Conservation (phyloP, 2,888 invertebrate species). For the Andrena dorsata region DNA sequence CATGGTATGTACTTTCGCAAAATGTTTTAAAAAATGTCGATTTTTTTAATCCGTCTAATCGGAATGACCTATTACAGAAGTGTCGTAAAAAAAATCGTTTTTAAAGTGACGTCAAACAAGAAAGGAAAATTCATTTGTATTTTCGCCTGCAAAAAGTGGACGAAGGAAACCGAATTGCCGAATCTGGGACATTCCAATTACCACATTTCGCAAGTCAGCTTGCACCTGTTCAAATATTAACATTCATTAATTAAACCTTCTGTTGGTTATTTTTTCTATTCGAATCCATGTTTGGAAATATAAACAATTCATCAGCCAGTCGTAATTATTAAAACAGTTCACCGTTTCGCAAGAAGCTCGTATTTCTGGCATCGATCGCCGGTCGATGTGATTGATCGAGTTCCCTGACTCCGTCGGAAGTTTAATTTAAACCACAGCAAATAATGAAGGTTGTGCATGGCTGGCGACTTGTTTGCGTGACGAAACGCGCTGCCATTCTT, state of each 20-base stretch:
- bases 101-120: too few relatives aligned
- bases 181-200: too few relatives aligned
- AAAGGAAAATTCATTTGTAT: too few relatives aligned
- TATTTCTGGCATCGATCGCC: neutral
- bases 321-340: neutral
- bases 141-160: too few relatives aligned
- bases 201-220: too few relatives aligned
- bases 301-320: neutral
- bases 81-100: too few relatives aligned
- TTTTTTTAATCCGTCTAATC: too few relatives aligned
- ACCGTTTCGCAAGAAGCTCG: neutral
- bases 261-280: neutral
- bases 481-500: neutral
- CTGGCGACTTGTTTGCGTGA: neutral
- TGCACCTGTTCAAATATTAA: neutral
- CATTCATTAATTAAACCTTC: neutral
- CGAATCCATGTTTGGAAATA: neutral
- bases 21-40: too few relatives aligned
- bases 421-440: neutral
- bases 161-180: too few relatives aligned
- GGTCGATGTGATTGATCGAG: slow-evolving; percentile 1
- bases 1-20: too few relatives aligned
- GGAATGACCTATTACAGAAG: too few relatives aligned
- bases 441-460: slow-evolving; percentile 7
- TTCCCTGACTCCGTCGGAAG: neutral